Evolutionary conservation across 2,113 vertebrate species (phyloP).

Genomic region (Albula glossodonta): DNA sequence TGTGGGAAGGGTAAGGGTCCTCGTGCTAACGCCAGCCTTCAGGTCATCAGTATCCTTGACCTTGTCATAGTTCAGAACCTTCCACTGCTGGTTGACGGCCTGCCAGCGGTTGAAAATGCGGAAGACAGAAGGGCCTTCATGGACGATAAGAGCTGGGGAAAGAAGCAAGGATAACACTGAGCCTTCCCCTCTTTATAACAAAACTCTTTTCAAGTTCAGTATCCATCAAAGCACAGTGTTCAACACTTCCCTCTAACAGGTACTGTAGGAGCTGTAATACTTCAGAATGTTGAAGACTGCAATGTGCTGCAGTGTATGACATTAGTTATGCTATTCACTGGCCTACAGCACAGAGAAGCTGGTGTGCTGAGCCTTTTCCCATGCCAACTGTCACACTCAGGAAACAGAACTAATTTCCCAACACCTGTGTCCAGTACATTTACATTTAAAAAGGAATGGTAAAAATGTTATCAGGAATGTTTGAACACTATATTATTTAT

Average conservation of each 20-base stretch:
- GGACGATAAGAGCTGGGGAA: constrained; percentile 80
- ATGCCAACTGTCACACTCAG: background rate
- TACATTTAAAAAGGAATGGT: background rate
- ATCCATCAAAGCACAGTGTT: background rate
- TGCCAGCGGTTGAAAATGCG: constrained; percentile 90
- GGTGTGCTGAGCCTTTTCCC: background rate
- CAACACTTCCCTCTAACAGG: background rate
- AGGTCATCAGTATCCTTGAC: constrained; percentile 84
- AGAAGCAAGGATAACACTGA: constrained; percentile 9
- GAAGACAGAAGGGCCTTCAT: constrained; percentile 85
- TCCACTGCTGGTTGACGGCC: constrained; percentile 90
- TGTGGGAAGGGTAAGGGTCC: constrained; percentile 80
- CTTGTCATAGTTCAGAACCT: constrained; percentile 89
- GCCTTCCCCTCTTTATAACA: background rate
- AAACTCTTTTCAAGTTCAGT: background rate
- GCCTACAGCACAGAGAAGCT: background rate
- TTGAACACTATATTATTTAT: background rate
- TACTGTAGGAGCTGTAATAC: background rate
- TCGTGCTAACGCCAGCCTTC: constrained; percentile 77
- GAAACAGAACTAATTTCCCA: background rate
- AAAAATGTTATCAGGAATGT: background rate
- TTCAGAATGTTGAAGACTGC: background rate
- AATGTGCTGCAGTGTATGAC: background rate
- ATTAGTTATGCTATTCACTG: background rate
- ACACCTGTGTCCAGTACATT: background rate